Evolutionary conservation across 2,113 vertebrate species (phyloP), one percentile per base, ranked within the genome.

Genomic region (Oreochromis spilurus): DNA sequence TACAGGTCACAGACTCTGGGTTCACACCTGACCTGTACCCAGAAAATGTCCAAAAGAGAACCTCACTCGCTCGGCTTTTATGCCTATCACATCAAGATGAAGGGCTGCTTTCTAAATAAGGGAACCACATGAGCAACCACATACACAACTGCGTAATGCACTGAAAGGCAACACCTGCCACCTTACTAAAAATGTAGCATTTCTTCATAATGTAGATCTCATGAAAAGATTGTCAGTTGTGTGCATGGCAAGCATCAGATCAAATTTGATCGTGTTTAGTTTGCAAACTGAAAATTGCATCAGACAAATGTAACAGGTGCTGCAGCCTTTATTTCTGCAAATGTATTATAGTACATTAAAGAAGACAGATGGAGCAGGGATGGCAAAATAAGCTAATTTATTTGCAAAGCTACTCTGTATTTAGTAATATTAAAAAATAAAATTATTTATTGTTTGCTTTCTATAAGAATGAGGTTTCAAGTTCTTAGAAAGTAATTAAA

Each of bases 1-100:
- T 96, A 97, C 84, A 96, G 95, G 87, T 96, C 95, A 80, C 97
- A 97, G 65, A 95, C 96, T 75, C 93, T 96, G 84, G 96, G 96
- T 5, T 95, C 94, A 31, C 94, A 83, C 89, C 93, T 92, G 90
- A 91, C 1, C 88, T 88, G 79, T 70, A 88, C 55, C 54, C 92
- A 65, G 57, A 89, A 87, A 85, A 62, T 12, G 4, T 5, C 88
- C 38, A 57, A 29, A 72, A 86, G 57, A 53, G 93, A 93, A 38
- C 48, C 87, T 40, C 85, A 65, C 24, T 94, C 95, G 0, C 83
- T 93, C 0, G 84, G 87, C 29, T 92, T 95, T 38, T 96, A 94
- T 4, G 88, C 94, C 12, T 79, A 95, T 86, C 94, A 95, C 87
- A 92, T 95, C 43, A 96, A 96, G 62, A 94, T 93, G 92, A 95